Percentiles rank a stretch among this genome's conserved stretches.
Conservation (phyloP, 1,140 invertebrate species). For the Brachionus angularis region DNA sequence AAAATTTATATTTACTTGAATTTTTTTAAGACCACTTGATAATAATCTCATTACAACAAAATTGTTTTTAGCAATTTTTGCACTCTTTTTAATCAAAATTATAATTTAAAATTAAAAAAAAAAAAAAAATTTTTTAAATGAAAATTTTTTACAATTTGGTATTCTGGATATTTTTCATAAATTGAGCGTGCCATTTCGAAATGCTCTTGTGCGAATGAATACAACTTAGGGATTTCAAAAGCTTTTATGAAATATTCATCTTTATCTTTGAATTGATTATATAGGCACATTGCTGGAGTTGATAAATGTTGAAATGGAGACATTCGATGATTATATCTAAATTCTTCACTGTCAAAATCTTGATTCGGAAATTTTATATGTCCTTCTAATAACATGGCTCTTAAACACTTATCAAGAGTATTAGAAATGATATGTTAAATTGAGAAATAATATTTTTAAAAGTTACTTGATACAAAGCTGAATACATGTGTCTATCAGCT, state of each 20-base stretch:
- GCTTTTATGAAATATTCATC: slow-evolving; percentile 41
- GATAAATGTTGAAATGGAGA: slow-evolving; percentile 76
- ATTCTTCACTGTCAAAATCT: slow-evolving; percentile 85
- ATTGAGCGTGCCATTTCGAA: slow-evolving; percentile 23
- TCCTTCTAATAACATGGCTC: slow-evolving; percentile 60
- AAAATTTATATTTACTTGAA: neutral
- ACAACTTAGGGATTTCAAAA: slow-evolving; percentile 7
- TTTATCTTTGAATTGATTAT: slow-evolving; percentile 68
- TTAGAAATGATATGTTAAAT: neutral
- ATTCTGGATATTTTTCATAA: slow-evolving; percentile 31
- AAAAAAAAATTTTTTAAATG: neutral
- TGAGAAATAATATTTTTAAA: neutral
- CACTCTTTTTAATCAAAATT: slow-evolving; percentile 5
- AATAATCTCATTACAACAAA: slow-evolving; percentile 34
- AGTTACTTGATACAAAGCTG: slow-evolving; percentile 37
- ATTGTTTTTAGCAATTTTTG: slow-evolving; percentile 44
- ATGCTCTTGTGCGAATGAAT: slow-evolving; percentile 19
- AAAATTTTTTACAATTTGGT: neutral
- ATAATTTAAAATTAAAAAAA: neutral
- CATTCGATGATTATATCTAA: slow-evolving; percentile 88
- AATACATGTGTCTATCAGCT: slow-evolving; percentile 21
- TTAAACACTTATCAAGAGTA: neutral
- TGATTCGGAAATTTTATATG: slow-evolving; percentile 72
- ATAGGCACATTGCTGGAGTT: slow-evolving; percentile 83
- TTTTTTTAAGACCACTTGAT: slow-evolving; percentile 24